phyloP scores from a whole-genome alignment of 2,888 invertebrate species.

The Salticus scenicus region DNA sequence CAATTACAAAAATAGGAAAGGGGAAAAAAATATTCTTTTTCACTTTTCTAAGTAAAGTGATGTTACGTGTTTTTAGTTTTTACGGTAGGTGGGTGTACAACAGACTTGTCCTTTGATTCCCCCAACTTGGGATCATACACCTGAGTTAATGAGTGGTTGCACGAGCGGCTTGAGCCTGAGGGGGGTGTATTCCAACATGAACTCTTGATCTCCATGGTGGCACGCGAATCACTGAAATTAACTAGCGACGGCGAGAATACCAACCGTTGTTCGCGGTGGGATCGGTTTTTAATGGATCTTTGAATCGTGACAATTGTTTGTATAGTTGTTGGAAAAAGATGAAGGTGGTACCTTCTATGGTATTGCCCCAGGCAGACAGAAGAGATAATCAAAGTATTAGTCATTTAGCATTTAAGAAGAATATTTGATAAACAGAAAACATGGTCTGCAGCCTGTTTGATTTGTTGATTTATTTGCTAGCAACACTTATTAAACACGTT shows the following conservation, averaged over 20 bases:
- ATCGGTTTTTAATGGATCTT: constrained; percentile 23
- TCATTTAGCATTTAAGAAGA: not conserved
- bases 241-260: constrained; percentile 36
- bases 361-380: not conserved
- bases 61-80: too few relatives aligned
- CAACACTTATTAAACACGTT: too few relatives aligned
- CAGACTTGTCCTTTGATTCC: not conserved
- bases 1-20: not conserved
- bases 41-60: not conserved
- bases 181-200: constrained; percentile 26
- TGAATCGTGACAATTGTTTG: constrained; percentile 1
- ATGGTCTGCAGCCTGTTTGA: not conserved
- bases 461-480: not conserved
- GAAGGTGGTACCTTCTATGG: not conserved
- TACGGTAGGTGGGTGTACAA: not conserved
- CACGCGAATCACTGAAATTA: constrained; percentile 57
- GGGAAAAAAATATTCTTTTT: not conserved
- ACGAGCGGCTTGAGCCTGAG: not conserved
- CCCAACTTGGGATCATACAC: not conserved
- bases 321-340: not conserved
- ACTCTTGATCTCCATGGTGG: constrained; percentile 35
- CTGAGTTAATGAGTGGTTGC: constrained; percentile 4
- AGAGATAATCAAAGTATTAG: not conserved
- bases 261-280: constrained; percentile 28
- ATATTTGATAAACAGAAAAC: not conserved